Evolutionary conservation across 2,797 vertebrate species (phyloP).

Genomic region (Erethizon dorsatum): DNA sequence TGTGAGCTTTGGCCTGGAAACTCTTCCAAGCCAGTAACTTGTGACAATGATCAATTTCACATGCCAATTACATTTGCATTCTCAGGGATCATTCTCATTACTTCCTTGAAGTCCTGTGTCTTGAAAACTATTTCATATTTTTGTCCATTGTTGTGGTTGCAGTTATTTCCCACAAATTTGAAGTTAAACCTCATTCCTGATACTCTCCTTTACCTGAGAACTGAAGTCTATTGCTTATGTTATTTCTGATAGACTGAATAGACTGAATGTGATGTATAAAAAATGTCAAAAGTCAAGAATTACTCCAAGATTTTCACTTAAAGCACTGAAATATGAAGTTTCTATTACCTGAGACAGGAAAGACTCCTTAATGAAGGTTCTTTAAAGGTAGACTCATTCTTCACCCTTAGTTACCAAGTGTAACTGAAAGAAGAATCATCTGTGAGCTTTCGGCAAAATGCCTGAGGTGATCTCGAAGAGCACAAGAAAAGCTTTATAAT

Average conservation of each 20-base stretch:
- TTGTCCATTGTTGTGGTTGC: rapidly evolving
- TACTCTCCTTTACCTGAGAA: background rate
- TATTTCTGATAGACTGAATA: background rate
- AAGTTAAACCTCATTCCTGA: background rate
- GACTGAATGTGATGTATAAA: background rate
- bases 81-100: background rate
- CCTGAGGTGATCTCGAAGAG: background rate
- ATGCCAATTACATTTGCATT: background rate
- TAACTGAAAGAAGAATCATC: background rate
- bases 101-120: background rate
- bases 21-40: background rate
- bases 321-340: background rate
- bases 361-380: background rate
- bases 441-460: background rate
- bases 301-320: background rate
- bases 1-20: background rate
- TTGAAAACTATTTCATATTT: background rate
- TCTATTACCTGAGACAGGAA: background rate
- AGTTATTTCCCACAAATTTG: background rate
- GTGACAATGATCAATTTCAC: rapidly evolving
- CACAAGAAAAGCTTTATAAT: background rate
- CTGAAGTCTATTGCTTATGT: background rate
- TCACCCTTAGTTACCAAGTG: background rate
- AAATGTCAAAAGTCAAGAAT: background rate
- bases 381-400: background rate